Base-by-base conservation (phyloP, 2,113 vertebrate species). In the Ancistrus triradiatus region DNA sequence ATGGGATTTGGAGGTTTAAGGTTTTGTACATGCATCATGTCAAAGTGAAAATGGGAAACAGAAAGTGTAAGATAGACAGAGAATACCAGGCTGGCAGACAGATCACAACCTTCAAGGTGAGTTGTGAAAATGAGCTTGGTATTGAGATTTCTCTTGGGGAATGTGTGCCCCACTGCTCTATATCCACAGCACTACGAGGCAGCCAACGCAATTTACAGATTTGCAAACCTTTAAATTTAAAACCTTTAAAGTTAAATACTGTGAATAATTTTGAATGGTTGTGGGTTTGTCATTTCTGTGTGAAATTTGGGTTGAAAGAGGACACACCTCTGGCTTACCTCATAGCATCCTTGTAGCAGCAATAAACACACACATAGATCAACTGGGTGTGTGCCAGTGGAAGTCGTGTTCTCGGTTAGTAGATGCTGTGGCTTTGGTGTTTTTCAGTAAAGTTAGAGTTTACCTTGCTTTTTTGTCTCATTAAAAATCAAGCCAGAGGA, bases 391-490 rank as follows among this genome's bases (percentile, higher is more conserved):
- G 13, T 58, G 9, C 61, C 62, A 56, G 46, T 55, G 24, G 38
- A 46, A 35, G 47, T 47, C 63, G 44, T 64, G 69, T 66, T n/a
- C n/a, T n/a, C n/a, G 40, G 57, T 71, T 59, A 7, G 19, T 55
- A 38, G 7, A 55, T 15, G 2, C 62, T 25, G 18, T 59, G 33
- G 11, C 43, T 49, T 42, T 53, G 65, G 56, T 25, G n/a, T n/a
- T n/a, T n/a, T n/a, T 46, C 56, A 64, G 61, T 35, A 67, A 62
- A 59, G 44, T 19, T 2, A 1, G 1, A 52, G 49, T 42, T n/a
- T n/a, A 48, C 46, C 53, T 19, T 66, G 59, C 49, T 25, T 31
- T 31, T 31, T 31, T n/a, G n/a, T n/a, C 27, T 4, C 3, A 31
- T 31, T 31, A 31, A 31, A 7, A 31, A 31, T 4, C 40, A 56